Conservation (phyloP, 2,797 vertebrate genomes). For the Syngnathus rostellatus region DNA sequence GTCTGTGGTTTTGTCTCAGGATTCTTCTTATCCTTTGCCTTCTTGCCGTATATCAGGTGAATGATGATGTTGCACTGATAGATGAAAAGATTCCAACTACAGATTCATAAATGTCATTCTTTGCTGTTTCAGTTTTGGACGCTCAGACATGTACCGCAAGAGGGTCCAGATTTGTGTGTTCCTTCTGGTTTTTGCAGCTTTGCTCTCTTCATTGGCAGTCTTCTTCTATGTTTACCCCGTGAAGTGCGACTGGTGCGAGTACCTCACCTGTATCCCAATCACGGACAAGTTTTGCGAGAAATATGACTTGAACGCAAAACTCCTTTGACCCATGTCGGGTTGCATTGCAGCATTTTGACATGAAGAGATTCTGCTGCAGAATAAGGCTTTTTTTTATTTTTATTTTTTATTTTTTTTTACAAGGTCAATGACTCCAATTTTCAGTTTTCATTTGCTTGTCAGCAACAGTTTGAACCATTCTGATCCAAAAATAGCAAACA, state of each 20-base stretch:
- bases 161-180: constrained; percentile 88
- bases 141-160: constrained; percentile 89
- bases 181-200: constrained; percentile 81
- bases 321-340: constrained; percentile 69
- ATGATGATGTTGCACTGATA: not conserved
- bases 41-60: constrained; percentile 88
- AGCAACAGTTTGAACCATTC: not conserved
- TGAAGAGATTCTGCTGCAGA: not conserved
- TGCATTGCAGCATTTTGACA: not conserved
- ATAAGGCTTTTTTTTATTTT: not conserved
- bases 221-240: constrained; percentile 92
- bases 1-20: constrained; percentile 91
- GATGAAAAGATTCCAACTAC: not conserved
- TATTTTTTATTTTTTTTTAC: no score
- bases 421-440: not conserved
- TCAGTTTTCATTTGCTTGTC: not conserved
- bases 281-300: constrained; percentile 98
- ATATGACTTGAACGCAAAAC: constrained; percentile 92
- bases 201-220: constrained; percentile 81
- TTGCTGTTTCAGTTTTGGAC: constrained; percentile 75
- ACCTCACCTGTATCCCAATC: constrained; percentile 96
- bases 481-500: not conserved
- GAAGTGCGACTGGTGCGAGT: constrained; percentile 93
- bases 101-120: not conserved
- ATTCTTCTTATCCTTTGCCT: constrained; percentile 94